Evolutionary conservation across 2,797 vertebrate species (phyloP).

Genomic region (Phylloscopus collybita): DNA sequence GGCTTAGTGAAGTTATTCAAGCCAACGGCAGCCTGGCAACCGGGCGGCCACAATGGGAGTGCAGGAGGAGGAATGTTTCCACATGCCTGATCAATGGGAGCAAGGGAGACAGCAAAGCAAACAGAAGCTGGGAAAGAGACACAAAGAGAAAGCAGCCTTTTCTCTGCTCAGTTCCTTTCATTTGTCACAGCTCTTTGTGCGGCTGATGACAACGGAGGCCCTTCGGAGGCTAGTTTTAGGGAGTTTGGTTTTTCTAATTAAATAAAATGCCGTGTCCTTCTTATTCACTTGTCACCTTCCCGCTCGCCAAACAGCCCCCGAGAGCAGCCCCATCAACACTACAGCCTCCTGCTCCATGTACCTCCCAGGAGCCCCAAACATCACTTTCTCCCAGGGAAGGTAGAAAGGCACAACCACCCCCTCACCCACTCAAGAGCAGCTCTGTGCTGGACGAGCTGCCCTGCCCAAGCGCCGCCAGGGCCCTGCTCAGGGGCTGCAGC

Average conservation of each 20-base stretch:
- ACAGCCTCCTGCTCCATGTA: not conserved
- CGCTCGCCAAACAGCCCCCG: not conserved
- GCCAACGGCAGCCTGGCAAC: constrained; percentile 86
- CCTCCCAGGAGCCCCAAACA: not conserved
- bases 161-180: constrained; percentile 78
- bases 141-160: constrained; percentile 80
- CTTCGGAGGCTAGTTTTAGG: constrained; percentile 74
- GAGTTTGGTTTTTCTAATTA: constrained; percentile 72
- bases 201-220: constrained; percentile 75
- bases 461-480: not conserved
- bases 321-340: constrained; percentile 25
- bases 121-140: constrained; percentile 86
- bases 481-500: not conserved
- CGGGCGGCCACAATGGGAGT: constrained; percentile 88
- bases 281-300: constrained; percentile 68
- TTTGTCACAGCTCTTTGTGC: constrained; percentile 82
- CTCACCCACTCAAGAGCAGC: not conserved
- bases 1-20: constrained; percentile 79
- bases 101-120: constrained; percentile 84
- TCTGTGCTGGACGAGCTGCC: rapidly evolving
- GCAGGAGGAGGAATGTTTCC: constrained; percentile 95
- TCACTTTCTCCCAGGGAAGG: not conserved
- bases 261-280: constrained; percentile 56
- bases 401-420: not conserved
- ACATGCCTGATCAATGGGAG: constrained; percentile 98